These are phyloP conservation scores for Ptiloglossa arizonensis DNA, from an alignment of 1,140 invertebrate species.

Conservation along the genomic window DNA sequence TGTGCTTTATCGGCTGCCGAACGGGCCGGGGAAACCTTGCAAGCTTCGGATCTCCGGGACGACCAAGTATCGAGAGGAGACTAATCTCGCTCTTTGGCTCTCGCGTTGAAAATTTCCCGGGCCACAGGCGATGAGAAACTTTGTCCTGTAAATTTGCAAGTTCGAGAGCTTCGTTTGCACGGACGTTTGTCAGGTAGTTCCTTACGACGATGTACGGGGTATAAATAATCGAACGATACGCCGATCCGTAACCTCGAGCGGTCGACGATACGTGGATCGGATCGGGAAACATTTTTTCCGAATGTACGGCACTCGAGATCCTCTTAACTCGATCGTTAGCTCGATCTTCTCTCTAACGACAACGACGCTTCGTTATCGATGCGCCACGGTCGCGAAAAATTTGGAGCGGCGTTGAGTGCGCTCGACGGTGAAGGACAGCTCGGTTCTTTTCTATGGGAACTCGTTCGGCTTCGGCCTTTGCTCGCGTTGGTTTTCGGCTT, in stretches of 20 bases:
- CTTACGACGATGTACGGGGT: too few species aligned
- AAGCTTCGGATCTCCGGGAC: background rate
- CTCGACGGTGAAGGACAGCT: too few species aligned
- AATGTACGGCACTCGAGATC: background rate
- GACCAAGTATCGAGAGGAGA: background rate
- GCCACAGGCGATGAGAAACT: background rate
- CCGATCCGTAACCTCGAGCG: too few species aligned
- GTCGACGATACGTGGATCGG: too few species aligned
- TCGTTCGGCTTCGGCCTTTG: too few species aligned
- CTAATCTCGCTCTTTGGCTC: background rate
- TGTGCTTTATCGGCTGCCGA: conserved; percentile 23
- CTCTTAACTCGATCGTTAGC: conserved; percentile 36
- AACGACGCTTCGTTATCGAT: conserved; percentile 24
- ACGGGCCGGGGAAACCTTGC: background rate
- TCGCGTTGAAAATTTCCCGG: background rate
- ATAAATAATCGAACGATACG: too few species aligned
- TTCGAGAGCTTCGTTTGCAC: background rate
- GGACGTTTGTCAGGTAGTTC: too few species aligned
- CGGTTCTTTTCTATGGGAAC: background rate
- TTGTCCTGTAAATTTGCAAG: background rate
- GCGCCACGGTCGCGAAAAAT: conserved; percentile 24
- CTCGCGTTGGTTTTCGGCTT: too few species aligned
- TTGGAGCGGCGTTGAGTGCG: background rate
- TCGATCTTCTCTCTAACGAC: too few species aligned
- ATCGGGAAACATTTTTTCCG: background rate